These are phyloP conservation scores for Coenonympha arcania DNA, from an alignment of 2,888 invertebrate species.

Conservation along the genomic window DNA sequence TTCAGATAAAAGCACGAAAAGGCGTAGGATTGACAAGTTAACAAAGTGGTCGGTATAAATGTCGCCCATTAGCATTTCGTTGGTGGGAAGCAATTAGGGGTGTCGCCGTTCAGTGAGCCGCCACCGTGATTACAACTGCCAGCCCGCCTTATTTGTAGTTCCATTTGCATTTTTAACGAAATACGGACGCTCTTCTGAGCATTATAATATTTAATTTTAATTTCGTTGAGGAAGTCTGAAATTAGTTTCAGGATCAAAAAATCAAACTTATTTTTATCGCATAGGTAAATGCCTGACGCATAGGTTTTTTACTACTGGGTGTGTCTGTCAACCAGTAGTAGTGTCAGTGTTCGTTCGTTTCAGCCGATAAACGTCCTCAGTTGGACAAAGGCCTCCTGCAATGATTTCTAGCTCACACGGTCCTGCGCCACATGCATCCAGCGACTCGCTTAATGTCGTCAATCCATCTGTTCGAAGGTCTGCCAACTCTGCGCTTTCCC, in stretches of 20 bases:
- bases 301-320: too few relatives aligned
- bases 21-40: conserved; percentile 24
- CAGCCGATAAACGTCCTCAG: too few relatives aligned
- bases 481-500: too few relatives aligned
- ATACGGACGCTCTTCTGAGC: background rate
- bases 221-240: background rate
- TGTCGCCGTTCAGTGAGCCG: conserved; percentile 20
- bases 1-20: conserved; percentile 12
- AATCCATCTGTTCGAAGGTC: too few relatives aligned
- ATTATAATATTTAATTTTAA: background rate
- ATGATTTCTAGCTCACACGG: too few relatives aligned
- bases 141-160: conserved; percentile 12
- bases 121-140: conserved; percentile 21
- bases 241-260: background rate
- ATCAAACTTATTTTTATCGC: background rate
- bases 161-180: conserved; percentile 10
- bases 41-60: conserved; percentile 25
- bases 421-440: too few relatives aligned
- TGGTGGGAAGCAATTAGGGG: conserved; percentile 24
- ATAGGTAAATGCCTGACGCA: too few relatives aligned
- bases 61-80: conserved; percentile 25
- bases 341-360: too few relatives aligned
- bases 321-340: too few relatives aligned
- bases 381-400: too few relatives aligned
- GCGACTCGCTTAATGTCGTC: too few relatives aligned